Conservation (phyloP, 2,888 invertebrate genomes). For the Hyalella azteca region DNA sequence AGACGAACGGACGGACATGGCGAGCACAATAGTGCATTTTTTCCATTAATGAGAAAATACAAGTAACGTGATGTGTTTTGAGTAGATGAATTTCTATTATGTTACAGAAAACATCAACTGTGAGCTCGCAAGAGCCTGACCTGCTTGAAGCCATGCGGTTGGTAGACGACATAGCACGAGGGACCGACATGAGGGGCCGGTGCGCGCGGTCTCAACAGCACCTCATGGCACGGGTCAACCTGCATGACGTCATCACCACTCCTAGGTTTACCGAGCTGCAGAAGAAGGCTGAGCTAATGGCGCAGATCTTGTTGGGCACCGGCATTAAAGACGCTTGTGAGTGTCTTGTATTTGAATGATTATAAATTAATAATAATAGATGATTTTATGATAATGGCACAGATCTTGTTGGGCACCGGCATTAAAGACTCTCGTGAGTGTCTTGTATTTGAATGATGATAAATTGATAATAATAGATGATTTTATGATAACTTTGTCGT, state of each 20-base stretch:
- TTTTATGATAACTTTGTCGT: too few relatives aligned
- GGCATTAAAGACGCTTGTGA: constrained; percentile 2
- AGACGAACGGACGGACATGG: too few relatives aligned
- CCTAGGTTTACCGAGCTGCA: background rate
- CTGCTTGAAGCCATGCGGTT: background rate
- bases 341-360: too few relatives aligned
- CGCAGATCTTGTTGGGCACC: background rate
- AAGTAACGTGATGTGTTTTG: too few relatives aligned
- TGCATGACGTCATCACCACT: constrained; percentile 2
- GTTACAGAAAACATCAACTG: background rate
- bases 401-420: background rate
- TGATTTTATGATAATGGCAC: background rate
- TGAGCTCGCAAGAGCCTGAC: background rate
- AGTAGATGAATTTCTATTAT: too few relatives aligned
- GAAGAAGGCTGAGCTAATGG: background rate
- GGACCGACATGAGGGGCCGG: background rate
- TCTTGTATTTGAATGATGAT: too few relatives aligned
- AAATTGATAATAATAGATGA: too few relatives aligned
- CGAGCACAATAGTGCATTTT: too few relatives aligned
- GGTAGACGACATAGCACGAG: background rate
- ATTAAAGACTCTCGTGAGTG: constrained; percentile 6
- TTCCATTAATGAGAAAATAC: too few relatives aligned
- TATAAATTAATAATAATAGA: too few relatives aligned
- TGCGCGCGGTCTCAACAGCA: background rate
- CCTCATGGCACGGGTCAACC: background rate